Evolutionary conservation across 1,140 invertebrate genomes (phyloP), one percentile per base, ranked within the genome.

Genomic region (Tyrophagus putrescentiae): DNA sequence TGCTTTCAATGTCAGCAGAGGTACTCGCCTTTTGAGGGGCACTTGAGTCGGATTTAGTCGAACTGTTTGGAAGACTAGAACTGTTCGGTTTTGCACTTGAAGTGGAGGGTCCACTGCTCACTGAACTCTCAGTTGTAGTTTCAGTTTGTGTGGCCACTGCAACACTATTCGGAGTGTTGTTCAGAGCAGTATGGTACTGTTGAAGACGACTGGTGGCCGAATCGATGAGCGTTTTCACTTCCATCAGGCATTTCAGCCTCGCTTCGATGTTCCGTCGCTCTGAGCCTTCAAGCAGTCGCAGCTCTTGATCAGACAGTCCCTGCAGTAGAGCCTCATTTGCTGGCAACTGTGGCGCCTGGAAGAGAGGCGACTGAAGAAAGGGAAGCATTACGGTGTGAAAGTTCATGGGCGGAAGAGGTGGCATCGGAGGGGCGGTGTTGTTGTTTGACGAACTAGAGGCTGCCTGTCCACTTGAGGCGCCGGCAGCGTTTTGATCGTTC

Each of bases 251-350:
- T 70, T 83, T 80, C 56, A 98, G 82, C 60, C 95, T 77, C 5
- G 90, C 88, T 70, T 96, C 90, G 28, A 97, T 78, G 65, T 89
- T 83, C 67, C 82, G 77, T 65, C 92, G 76, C 65, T 90, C 81
- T 60, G 80, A 80, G 28, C 90, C 89, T 72, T 98, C 95, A 82
- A 98, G 82, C 25, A 77, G 75, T 62, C 77, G 74, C 29, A 98
- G 73, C 69, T 98, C 91, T 60, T 91, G 88, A 33, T 82, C 79
- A 48, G 79, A 81, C 18, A 98, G 74, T 39, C 77, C 78, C 18
- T 28, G 28, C 27, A 54, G 39, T 31, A 54, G 39, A n/a, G 52
- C 57, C 78, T 76, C 25, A 92, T 77, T 71, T 85, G 81, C n/a
- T 13, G 79, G 74, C 13, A 79, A 18, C 4, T 36, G 77, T 4